Conservation (phyloP, 2,113 vertebrate species). For the Tricholaema leucomelas region DNA sequence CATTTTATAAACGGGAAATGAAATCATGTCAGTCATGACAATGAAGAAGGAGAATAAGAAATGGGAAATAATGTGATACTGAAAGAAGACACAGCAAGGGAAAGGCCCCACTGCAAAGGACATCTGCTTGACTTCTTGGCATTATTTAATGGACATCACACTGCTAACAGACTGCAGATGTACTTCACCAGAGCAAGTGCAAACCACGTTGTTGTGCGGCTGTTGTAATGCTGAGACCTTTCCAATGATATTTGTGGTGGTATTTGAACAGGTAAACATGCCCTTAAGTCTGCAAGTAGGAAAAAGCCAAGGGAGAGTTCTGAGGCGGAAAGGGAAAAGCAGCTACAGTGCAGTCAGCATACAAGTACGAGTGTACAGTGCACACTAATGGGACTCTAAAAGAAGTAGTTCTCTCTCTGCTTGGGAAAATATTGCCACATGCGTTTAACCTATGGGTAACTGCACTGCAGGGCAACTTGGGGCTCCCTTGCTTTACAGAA, state of each 20-base stretch:
- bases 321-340: background rate
- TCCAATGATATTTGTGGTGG: slow-evolving; percentile 41
- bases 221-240: slow-evolving; percentile 58
- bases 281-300: slow-evolving; percentile 2
- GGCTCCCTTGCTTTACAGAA: background rate
- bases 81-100: background rate
- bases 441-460: background rate
- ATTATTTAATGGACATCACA: background rate
- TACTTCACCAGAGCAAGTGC: slow-evolving; percentile 12
- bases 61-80: background rate
- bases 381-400: background rate
- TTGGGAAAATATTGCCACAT: accelerated
- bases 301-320: slow-evolving; percentile 30
- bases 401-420: background rate
- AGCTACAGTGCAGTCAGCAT: background rate
- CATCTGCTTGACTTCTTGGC: background rate
- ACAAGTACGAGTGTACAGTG: background rate
- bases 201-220: background rate
- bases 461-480: background rate
- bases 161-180: slow-evolving; percentile 37
- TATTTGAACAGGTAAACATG: slow-evolving; percentile 61
- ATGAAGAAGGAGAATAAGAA: background rate
- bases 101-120: background rate
- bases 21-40: background rate
- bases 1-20: background rate